Base-by-base conservation (phyloP, 1,140 invertebrate genomes). In the Tribolium madens region DNA sequence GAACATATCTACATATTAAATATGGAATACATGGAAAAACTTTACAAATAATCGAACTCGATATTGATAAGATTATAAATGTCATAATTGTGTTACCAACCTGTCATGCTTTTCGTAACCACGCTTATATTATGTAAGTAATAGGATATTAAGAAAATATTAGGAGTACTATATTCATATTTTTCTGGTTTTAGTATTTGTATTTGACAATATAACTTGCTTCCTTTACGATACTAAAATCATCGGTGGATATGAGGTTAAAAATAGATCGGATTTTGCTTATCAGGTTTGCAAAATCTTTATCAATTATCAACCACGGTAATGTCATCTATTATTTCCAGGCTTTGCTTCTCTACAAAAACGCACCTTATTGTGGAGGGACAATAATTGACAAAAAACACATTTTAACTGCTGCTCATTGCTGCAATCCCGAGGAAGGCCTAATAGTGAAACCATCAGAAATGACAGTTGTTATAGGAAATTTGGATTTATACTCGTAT, bases 181-280 rank as follows among this genome's bases (percentile, higher is more conserved):
- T 6, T 0, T 13, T 50, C 13, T 1, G 0, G 1, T 17, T 57
- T 17, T 57, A 57, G 52, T 1, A 17, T 21, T 7, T 57, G 7
- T 26, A 0, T 21, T 21, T n/a, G 17, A 2, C 0, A 12, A 18
- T 21, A n/a, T 17, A n/a, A 57, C 6, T 2, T 21, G 14, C 18
- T n/a, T 18, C 1, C 5, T 17, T 1, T 9, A 10, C 6, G 52
- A 57, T 2, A 15, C 52, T 10, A 17, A 18, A 57, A 57, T 57
- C 7, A 10, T 26, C 9, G 52, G 17, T 2, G 52, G 52, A 17
- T 17, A 1, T 57, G 52, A 57, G 18, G 52, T 57, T 1, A 57
- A 57, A 57, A 57, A 57, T 18, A 21, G 52, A 57, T 57, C 52
- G 21, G 18, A 57, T 26, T 57, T 57, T 57, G 52, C 52, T 57